Evolutionary conservation across 1,140 invertebrate genomes (phyloP).

Genomic region (Saxidomus purpurata): DNA sequence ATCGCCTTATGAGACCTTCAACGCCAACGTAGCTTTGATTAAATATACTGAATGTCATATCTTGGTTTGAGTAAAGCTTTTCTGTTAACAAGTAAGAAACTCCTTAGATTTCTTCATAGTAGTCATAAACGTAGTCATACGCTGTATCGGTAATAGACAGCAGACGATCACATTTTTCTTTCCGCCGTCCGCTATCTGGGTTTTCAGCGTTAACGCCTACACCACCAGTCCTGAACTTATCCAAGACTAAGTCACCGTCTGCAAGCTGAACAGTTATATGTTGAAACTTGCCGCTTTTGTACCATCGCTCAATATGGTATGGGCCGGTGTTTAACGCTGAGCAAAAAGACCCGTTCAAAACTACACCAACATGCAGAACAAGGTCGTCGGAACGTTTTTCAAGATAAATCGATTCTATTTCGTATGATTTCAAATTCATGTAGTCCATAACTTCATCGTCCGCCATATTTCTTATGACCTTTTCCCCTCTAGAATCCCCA

Average conservation of each 20-base stretch:
- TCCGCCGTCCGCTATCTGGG: no score
- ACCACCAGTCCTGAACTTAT: no score
- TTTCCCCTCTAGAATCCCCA: not conserved
- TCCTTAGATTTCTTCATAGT: no score
- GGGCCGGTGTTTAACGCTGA: not conserved
- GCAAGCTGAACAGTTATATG: conserved; percentile 11
- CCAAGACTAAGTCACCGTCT: not conserved
- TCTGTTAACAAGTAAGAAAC: no score
- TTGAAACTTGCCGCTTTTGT: not conserved
- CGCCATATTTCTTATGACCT: not conserved
- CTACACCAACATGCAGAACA: not conserved
- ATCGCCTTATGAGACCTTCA: no score
- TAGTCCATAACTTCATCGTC: not conserved
- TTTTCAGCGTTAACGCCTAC: no score
- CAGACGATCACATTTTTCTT: no score
- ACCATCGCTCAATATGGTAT: not conserved
- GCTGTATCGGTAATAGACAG: not conserved
- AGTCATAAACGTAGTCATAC: no score
- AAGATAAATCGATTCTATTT: not conserved
- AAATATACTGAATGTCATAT: no score
- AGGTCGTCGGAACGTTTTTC: not conserved
- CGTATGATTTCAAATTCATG: not conserved
- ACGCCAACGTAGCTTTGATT: no score
- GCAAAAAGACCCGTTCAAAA: not conserved
- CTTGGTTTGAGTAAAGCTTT: no score